phyloP scores from a whole-genome alignment of 2,888 invertebrate genomes.

The Ommatoiulus sabulosus region DNA sequence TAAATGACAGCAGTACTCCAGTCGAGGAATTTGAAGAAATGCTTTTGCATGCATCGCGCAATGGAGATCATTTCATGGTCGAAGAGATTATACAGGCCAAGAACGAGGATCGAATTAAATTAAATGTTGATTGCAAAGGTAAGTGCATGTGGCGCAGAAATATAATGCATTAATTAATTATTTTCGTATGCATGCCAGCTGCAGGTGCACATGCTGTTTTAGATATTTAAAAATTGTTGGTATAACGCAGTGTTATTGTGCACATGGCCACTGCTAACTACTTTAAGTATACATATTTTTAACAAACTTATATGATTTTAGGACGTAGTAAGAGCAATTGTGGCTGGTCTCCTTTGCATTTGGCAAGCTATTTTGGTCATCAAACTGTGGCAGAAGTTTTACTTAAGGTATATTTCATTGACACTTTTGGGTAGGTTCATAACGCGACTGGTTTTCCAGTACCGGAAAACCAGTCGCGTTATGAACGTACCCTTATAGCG shows the following conservation, averaged over 20 bases:
- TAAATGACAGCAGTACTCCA: constrained; percentile 27
- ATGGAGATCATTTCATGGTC: constrained; percentile 74
- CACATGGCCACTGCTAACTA: background rate
- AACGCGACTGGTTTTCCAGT: too few species aligned
- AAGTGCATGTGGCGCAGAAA: constrained; percentile 59
- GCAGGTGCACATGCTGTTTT: too few species aligned
- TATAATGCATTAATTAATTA: too few species aligned
- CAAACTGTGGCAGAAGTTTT: constrained; percentile 73
- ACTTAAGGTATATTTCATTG: constrained; percentile 66
- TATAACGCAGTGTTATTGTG: constrained; percentile 46
- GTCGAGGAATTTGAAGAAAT: constrained; percentile 72
- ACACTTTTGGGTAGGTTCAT: too few species aligned
- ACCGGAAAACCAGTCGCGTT: too few species aligned
- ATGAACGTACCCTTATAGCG: too few species aligned
- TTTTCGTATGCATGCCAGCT: too few species aligned
- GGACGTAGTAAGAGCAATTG: constrained; percentile 75
- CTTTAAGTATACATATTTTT: too few species aligned
- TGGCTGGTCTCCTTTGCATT: constrained; percentile 78
- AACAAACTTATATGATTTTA: constrained; percentile 63
- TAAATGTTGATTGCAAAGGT: constrained; percentile 78
- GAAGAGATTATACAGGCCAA: constrained; percentile 71
- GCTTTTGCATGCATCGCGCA: constrained; percentile 74
- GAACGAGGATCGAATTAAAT: constrained; percentile 71
- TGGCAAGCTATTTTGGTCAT: constrained; percentile 78
- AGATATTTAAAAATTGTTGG: too few species aligned